Percentiles rank a stretch among this genome's conserved stretches.
These are phyloP conservation scores for Synanthedon myopaeformis DNA, from an alignment of 2,888 invertebrate species.

Conservation along the genomic window DNA sequence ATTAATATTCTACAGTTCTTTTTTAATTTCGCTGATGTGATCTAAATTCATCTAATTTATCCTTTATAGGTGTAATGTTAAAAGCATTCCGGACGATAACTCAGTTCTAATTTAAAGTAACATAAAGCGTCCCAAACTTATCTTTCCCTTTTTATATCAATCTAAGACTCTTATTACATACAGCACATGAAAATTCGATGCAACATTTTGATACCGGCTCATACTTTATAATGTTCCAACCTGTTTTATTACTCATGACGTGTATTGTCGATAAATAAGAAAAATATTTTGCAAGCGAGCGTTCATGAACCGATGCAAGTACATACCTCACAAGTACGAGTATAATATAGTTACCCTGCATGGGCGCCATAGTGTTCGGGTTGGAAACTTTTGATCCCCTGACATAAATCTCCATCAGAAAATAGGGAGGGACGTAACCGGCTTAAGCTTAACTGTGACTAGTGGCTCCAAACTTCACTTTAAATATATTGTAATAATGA, in stretches of 20 bases:
- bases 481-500: conserved; percentile 69
- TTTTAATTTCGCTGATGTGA: no score
- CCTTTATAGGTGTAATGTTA: no score
- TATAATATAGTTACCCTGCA: neutral
- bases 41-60: no score
- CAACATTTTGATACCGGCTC: no score
- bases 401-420: conserved; percentile 71
- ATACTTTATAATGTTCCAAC: conserved; percentile 3
- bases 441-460: conserved; percentile 69
- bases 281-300: conserved; percentile 31
- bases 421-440: conserved; percentile 68
- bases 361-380: conserved; percentile 35
- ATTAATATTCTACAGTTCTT: no score
- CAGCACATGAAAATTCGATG: no score
- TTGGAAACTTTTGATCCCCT: conserved; percentile 67
- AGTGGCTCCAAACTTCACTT: conserved; percentile 59
- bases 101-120: no score
- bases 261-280: conserved; percentile 37
- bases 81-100: no score
- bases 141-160: no score
- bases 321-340: conserved; percentile 20
- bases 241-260: conserved; percentile 44
- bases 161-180: no score
- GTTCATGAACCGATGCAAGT: conserved; percentile 25
- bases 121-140: no score